Evolutionary conservation across 2,113 vertebrate genomes (phyloP), one percentile per base, ranked within the genome.

Genomic region (Grantiella picta): DNA sequence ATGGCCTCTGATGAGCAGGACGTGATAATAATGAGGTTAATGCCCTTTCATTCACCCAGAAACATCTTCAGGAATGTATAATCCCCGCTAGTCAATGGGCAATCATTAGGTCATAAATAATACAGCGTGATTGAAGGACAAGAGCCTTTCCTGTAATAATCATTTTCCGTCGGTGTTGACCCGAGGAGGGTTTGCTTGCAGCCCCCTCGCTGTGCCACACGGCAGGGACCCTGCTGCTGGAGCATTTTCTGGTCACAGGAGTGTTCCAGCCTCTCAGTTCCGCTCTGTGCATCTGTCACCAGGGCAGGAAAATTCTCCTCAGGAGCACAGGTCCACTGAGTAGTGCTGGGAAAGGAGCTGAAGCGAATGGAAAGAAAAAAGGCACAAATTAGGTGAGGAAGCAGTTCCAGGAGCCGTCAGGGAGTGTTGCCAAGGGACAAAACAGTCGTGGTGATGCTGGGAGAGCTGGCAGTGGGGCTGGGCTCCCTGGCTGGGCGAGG

Each of bases 41-140:
- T 94, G 82, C 80, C 86, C 94, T 94, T 96, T 84, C 92, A 76
- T 86, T 95, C 87, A 97, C 91, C 77, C 90, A 94, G 83, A 94
- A 93, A 89, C 68, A 66, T 94, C 80, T 90, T 80, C 69, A 85
- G 35, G 16, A 84, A 92, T 10, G 29, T 70, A 44, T 92, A 95
- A 95, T 90, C 93, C 92, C 72, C 89, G 71, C 47, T 92, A 73
- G 71, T 78, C 88, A 93, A 71, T 70, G 84, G 86, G 92, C 85
- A 79, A 56, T 97, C 94, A 92, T 92, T 93, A 93, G 76, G 84
- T 96, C 70, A 85, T 95, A 96, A 94, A 96, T 95, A 95, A 94
- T 89, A 89, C 16, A 89, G 50, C 0, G 1, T 86, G 87, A 78
- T 20, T 89, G 84, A 86, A 92, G 88, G 76, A 50, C n/a, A 47